phyloP scores from a whole-genome alignment of 2,113 vertebrate genomes.

The Solea solea region DNA sequence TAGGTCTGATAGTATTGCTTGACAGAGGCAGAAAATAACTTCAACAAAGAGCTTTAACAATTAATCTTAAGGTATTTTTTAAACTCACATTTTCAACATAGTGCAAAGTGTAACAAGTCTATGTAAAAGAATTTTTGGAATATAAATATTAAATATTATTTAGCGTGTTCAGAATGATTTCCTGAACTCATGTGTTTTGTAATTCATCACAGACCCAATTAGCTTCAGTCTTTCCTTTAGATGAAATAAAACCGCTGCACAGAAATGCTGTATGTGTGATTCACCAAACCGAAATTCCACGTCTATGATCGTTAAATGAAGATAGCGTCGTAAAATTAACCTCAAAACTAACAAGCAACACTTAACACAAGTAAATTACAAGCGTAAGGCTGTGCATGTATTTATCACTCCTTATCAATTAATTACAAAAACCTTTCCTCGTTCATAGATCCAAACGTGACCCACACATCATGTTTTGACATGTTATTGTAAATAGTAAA shows the following conservation, averaged over 20 bases:
- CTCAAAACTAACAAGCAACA: neutral
- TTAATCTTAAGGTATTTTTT: too few species aligned
- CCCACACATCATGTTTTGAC: neutral
- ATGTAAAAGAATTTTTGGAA: too few species aligned
- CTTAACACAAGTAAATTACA: neutral
- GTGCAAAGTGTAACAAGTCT: too few species aligned
- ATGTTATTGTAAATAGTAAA: too few species aligned
- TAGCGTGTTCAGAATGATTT: neutral
- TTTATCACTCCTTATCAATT: neutral
- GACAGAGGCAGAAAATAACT: too few species aligned
- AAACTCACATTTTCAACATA: neutral
- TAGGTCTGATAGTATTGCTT: too few species aligned
- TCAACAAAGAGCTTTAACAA: too few species aligned
- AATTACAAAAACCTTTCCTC: neutral
- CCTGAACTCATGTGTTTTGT: slow-evolving; percentile 1
- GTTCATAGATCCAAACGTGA: neutral
- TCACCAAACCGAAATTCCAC: neutral
- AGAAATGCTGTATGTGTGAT: neutral
- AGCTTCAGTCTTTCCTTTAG: neutral
- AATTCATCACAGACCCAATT: neutral
- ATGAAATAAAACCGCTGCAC: neutral
- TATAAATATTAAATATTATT: too few species aligned
- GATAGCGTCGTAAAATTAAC: neutral
- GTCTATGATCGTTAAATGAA: too few species aligned
- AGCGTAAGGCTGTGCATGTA: neutral